These are phyloP conservation scores for Hydraecia micacea DNA, from an alignment of 2,888 invertebrate species.

Conservation along the genomic window DNA sequence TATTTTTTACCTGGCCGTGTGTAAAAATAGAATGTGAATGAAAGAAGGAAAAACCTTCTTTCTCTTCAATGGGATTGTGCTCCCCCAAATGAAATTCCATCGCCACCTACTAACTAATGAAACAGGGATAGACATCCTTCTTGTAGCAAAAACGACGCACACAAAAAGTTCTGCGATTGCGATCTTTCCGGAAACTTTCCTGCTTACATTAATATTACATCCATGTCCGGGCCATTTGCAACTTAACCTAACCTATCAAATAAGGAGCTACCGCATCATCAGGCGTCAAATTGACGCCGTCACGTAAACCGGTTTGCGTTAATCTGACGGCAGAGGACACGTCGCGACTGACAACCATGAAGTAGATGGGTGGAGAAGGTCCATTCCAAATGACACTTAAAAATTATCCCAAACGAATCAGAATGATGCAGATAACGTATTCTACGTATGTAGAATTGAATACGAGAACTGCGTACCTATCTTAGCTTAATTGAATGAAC, in stretches of 20 bases:
- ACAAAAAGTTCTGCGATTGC: slow-evolving; percentile 39
- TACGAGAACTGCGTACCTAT: too few species aligned
- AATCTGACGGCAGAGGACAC: slow-evolving; percentile 63
- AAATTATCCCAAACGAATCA: background rate
- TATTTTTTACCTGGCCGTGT: background rate
- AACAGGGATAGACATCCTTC: slow-evolving; percentile 23
- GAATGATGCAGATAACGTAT: background rate
- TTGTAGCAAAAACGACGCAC: slow-evolving; percentile 12
- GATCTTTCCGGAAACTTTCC: slow-evolving; percentile 54
- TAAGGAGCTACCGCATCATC: slow-evolving; percentile 64
- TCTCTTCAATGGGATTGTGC: slow-evolving; percentile 2
- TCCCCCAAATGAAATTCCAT: slow-evolving; percentile 41
- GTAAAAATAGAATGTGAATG: slow-evolving; percentile 4
- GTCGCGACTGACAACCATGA: slow-evolving; percentile 30
- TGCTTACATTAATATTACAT: slow-evolving; percentile 45
- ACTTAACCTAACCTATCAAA: slow-evolving; percentile 63
- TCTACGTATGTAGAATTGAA: background rate
- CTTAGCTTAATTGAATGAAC: too few species aligned
- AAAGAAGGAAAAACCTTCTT: background rate
- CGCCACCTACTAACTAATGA: slow-evolving; percentile 32
- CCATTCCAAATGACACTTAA: background rate
- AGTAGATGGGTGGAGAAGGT: background rate
- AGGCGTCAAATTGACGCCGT: slow-evolving; percentile 64
- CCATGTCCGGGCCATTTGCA: slow-evolving; percentile 53
- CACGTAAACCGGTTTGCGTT: slow-evolving; percentile 68